These are phyloP conservation scores for Priocnemis perturbator DNA, from an alignment of 2,888 invertebrate species.

Conservation along the genomic window DNA sequence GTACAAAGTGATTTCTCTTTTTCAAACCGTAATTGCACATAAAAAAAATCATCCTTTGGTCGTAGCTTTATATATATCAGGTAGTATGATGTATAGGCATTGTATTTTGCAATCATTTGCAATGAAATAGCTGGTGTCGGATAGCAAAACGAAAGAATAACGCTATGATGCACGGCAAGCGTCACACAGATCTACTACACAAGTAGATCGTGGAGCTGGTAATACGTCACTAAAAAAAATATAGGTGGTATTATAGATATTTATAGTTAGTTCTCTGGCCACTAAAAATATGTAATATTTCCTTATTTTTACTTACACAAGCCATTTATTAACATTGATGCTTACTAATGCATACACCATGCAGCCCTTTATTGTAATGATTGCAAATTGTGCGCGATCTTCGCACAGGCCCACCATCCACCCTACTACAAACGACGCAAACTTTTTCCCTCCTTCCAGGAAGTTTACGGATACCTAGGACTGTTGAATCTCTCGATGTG, in stretches of 20 bases:
- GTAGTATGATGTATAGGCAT: slow-evolving; percentile 27
- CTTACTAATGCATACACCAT: slow-evolving; percentile 11
- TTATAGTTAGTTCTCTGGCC: slow-evolving; percentile 29
- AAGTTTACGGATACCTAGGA: slow-evolving; percentile 36
- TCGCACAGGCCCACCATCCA: slow-evolving; percentile 30
- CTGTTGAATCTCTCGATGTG: slow-evolving; percentile 24
- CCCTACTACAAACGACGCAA: slow-evolving; percentile 30
- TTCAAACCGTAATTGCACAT: slow-evolving; percentile 24
- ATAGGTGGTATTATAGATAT: slow-evolving; percentile 27
- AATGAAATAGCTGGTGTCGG: slow-evolving; percentile 23
- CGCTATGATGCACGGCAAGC: slow-evolving; percentile 25
- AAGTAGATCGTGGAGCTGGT: slow-evolving; percentile 31
- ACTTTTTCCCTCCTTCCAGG: slow-evolving; percentile 43
- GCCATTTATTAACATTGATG: slow-evolving; percentile 28
- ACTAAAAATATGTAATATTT: slow-evolving; percentile 32
- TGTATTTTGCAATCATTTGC: slow-evolving; percentile 31
- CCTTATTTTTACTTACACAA: slow-evolving; percentile 29
- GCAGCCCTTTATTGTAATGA: slow-evolving; percentile 22
- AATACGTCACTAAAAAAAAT: slow-evolving; percentile 28
- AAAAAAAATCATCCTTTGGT: slow-evolving; percentile 18
- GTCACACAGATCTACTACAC: slow-evolving; percentile 22
- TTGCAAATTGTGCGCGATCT: slow-evolving; percentile 34
- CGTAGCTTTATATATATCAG: slow-evolving; percentile 25
- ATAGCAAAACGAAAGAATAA: slow-evolving; percentile 24
- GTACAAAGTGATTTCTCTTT: slow-evolving; percentile 9